phyloP scores from a whole-genome alignment of 2,888 invertebrate genomes.

The Elmis aenea region DNA sequence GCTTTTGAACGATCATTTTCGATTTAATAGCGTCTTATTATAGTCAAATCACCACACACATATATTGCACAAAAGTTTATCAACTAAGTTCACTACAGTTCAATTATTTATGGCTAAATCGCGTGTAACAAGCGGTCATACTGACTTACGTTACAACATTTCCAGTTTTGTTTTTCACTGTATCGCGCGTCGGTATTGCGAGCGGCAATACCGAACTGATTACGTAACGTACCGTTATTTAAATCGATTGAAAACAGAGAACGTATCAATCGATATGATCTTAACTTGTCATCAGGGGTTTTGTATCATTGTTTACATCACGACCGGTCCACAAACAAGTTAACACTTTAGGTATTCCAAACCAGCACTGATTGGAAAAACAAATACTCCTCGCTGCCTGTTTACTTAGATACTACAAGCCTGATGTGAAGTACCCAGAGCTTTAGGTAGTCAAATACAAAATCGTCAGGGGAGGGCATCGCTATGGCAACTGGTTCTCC shows the following conservation, averaged over 20 bases:
- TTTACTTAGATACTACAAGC: slow-evolving; percentile 51
- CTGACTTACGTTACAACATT: no score
- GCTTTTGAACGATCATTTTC: no score
- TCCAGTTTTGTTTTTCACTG: no score
- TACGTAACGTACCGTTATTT: slow-evolving; percentile 17
- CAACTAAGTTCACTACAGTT: background rate
- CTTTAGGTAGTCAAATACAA: slow-evolving; percentile 49
- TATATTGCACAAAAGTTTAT: slow-evolving; percentile 4
- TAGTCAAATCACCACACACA: slow-evolving; percentile 20
- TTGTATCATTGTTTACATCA: slow-evolving; percentile 51
- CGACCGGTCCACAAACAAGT: slow-evolving; percentile 49
- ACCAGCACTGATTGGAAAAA: slow-evolving; percentile 54
- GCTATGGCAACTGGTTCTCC: slow-evolving; percentile 35
- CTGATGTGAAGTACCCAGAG: slow-evolving; percentile 49
- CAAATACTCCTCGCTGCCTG: slow-evolving; percentile 52
- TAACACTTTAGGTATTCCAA: slow-evolving; percentile 50
- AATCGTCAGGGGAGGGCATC: slow-evolving; percentile 38
- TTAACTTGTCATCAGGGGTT: slow-evolving; percentile 47
- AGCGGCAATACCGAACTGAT: no score
- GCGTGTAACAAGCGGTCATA: no score
- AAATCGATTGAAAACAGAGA: slow-evolving; percentile 20
- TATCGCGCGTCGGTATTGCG: no score
- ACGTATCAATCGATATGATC: slow-evolving; percentile 41
- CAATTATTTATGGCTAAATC: background rate
- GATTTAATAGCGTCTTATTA: slow-evolving; percentile 70